Evolutionary conservation across 2,797 vertebrate species (phyloP).

Genomic region (Channa striata): DNA sequence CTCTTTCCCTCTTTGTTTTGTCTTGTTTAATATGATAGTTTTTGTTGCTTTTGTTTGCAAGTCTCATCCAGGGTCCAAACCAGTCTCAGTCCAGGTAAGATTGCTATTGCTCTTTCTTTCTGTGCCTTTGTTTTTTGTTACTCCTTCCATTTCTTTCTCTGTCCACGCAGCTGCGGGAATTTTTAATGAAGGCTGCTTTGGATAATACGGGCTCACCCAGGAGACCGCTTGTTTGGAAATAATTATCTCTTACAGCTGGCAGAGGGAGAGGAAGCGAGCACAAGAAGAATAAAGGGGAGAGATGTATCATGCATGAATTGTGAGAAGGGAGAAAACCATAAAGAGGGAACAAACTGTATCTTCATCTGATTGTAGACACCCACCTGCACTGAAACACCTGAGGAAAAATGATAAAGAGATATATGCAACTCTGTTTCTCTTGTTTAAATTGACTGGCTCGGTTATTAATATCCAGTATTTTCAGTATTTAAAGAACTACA

Average conservation of each 20-base stretch:
- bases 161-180: conserved; percentile 66
- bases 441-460: conserved; percentile 25
- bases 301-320: conserved; percentile 9
- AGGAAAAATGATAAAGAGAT: not conserved
- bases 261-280: conserved; percentile 38
- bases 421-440: conserved; percentile 20
- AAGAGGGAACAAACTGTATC: conserved; percentile 16
- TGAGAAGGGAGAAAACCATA: conserved; percentile 5
- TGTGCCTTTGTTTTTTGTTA: conserved; percentile 1
- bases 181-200: conserved; percentile 77
- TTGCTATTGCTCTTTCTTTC: conserved; percentile 6
- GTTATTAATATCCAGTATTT: conserved; percentile 34
- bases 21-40: conserved; percentile 17
- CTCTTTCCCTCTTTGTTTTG: conserved; percentile 14
- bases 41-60: conserved; percentile 32
- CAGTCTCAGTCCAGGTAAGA: conserved; percentile 34
- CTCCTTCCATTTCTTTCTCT: conserved; percentile 5
- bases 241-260: conserved; percentile 81
- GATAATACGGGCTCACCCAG: conserved; percentile 69
- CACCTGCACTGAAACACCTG: not conserved
- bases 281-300: conserved; percentile 14
- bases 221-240: conserved; percentile 82
- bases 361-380: conserved; percentile 29
- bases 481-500: conserved; percentile 5
- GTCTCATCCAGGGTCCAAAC: conserved; percentile 51